Evolutionary conservation across 2,888 invertebrate species (phyloP).

Genomic region (Drymonia ruficornis): DNA sequence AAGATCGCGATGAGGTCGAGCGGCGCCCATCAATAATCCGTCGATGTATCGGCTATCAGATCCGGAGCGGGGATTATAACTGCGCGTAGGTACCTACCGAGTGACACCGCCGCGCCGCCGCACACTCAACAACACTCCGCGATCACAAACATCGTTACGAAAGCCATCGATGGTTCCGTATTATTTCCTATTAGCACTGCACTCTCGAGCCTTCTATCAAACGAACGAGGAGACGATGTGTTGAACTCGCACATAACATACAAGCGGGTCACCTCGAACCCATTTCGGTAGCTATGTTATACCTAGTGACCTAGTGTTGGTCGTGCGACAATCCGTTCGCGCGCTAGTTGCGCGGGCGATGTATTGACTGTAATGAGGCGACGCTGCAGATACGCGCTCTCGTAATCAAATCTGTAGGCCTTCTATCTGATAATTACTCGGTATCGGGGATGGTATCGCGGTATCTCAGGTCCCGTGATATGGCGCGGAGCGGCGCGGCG

Average conservation of each 20-base stretch:
- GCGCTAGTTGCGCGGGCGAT: slow-evolving; percentile 33
- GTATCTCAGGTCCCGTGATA: slow-evolving; percentile 64
- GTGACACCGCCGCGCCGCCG: slow-evolving; percentile 1
- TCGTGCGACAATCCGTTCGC: slow-evolving; percentile 13
- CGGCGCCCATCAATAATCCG: slow-evolving; percentile 76
- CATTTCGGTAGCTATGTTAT: not conserved
- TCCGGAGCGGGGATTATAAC: slow-evolving; percentile 46
- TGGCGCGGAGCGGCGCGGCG: slow-evolving; percentile 20
- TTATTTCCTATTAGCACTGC: not conserved
- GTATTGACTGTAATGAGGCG: slow-evolving; percentile 59
- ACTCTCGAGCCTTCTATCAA: not conserved
- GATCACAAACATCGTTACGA: not conserved
- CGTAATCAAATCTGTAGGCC: slow-evolving; percentile 76
- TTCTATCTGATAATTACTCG: slow-evolving; percentile 79
- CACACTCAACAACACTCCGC: slow-evolving; percentile 6
- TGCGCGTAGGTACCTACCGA: slow-evolving; percentile 11
- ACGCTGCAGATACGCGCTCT: slow-evolving; percentile 62
- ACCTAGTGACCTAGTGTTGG: too few species aligned
- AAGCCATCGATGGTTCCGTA: not conserved
- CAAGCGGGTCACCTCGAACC: not conserved
- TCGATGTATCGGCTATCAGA: slow-evolving; percentile 56
- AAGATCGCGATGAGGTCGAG: slow-evolving; percentile 75
- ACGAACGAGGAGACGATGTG: too few species aligned
- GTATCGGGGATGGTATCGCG: slow-evolving; percentile 76
- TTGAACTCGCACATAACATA: not conserved